These are phyloP conservation scores for Pagrus major DNA, from an alignment of 2,113 vertebrate genomes.

Conservation along the genomic window DNA sequence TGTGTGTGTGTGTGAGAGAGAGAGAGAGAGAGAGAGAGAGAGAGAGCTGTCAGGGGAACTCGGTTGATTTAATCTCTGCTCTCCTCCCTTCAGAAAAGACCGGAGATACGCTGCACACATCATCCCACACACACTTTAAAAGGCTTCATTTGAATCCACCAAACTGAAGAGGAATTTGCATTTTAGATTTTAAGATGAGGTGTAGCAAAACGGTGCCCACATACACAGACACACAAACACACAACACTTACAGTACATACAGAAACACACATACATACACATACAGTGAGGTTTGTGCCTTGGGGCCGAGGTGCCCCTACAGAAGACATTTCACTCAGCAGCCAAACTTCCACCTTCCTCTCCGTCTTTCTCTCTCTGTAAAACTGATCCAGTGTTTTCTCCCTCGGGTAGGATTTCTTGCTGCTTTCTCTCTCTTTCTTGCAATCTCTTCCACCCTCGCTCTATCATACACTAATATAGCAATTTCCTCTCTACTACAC, in stretches of 20 bases:
- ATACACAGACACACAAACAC: neutral
- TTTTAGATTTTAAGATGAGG: conserved; percentile 7
- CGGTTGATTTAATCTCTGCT: conserved; percentile 71
- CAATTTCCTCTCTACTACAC: conserved; percentile 44
- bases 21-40: neutral
- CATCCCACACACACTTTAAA: conserved; percentile 42
- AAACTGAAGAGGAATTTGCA: conserved; percentile 41
- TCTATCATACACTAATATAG: conserved; percentile 47
- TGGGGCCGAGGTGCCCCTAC: conserved; percentile 21
- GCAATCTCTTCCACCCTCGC: conserved; percentile 37
- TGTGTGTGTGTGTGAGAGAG: neutral
- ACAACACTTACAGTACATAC: no score
- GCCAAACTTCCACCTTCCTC: conserved; percentile 26
- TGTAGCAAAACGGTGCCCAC: conserved; percentile 8
- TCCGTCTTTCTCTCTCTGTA: conserved; percentile 26
- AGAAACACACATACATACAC: neutral
- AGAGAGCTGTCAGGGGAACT: conserved; percentile 48
- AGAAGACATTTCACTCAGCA: conserved; percentile 50
- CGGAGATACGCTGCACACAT: conserved; percentile 15
- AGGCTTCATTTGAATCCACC: conserved; percentile 45
- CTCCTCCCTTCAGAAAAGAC: conserved; percentile 44
- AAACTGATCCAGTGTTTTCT: conserved; percentile 49
- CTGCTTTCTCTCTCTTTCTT: conserved; percentile 38
- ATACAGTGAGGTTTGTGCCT: conserved; percentile 30
- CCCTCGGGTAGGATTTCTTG: conserved; percentile 40